Conservation (phyloP, 2,888 invertebrate species). For the Xestoiulus laeticollis region DNA sequence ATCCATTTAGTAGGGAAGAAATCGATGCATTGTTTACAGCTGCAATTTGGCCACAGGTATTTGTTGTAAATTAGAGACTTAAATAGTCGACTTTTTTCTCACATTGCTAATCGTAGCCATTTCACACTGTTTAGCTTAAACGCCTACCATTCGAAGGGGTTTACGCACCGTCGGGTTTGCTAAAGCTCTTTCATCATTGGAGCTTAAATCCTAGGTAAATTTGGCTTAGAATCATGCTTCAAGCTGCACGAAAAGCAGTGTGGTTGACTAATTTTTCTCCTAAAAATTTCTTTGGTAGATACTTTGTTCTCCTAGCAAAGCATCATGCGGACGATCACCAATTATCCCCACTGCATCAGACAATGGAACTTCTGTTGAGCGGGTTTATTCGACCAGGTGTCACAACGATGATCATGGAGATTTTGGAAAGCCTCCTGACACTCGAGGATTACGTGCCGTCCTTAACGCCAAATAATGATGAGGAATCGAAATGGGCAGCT, state of each 20-base stretch:
- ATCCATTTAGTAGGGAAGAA: constrained; percentile 76
- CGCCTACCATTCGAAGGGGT: constrained; percentile 83
- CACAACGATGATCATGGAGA: constrained; percentile 74
- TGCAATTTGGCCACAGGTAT: constrained; percentile 81
- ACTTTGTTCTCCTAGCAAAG: constrained; percentile 76
- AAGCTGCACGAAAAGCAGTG: background rate
- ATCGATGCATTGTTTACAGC: constrained; percentile 79
- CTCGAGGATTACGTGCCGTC: constrained; percentile 68
- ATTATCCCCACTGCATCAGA: constrained; percentile 72
- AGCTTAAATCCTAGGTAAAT: constrained; percentile 75
- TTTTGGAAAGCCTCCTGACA: constrained; percentile 78
- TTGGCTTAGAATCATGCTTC: background rate
- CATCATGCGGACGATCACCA: constrained; percentile 65
- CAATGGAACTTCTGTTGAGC: constrained; percentile 77
- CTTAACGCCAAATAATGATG: too few species aligned
- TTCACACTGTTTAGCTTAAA: constrained; percentile 58
- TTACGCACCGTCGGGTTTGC: constrained; percentile 80
- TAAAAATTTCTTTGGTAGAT: constrained; percentile 64
- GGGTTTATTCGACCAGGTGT: constrained; percentile 75
- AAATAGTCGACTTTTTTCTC: background rate
- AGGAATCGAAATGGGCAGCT: background rate
- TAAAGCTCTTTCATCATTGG: constrained; percentile 81
- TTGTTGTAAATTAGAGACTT: background rate
- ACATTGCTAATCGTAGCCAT: background rate
- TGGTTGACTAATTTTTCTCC: background rate